A percentile compares a stretch with the other conserved stretches of the same genome.
Conservation (phyloP, 1,140 invertebrate genomes). For the Tetraneura akinire region DNA sequence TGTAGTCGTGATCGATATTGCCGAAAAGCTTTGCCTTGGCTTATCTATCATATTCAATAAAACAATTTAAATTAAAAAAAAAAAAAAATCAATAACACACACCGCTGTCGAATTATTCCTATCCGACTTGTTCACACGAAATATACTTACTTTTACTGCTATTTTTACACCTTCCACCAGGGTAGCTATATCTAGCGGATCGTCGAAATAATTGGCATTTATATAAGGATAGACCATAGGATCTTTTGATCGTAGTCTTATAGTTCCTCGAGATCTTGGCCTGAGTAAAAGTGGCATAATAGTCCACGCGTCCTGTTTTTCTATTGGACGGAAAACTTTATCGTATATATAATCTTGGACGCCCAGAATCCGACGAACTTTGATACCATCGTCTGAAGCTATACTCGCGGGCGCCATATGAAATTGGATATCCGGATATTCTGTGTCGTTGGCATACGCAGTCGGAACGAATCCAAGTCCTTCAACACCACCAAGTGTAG, state of each 20-base stretch:
- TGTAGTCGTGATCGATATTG: slow-evolving; percentile 78
- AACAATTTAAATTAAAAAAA: no score
- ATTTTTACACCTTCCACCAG: slow-evolving; percentile 74
- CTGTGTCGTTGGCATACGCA: slow-evolving; percentile 72
- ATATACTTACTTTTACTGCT: slow-evolving; percentile 57
- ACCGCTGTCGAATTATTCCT: not conserved
- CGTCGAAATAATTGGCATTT: slow-evolving; percentile 84
- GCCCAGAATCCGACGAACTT: slow-evolving; percentile 77
- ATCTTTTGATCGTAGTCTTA: slow-evolving; percentile 73
- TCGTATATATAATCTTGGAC: slow-evolving; percentile 80
- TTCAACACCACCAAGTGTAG: slow-evolving; percentile 80
- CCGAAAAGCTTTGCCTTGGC: slow-evolving; percentile 65
- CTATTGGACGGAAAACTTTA: slow-evolving; percentile 74
- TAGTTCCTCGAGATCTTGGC: slow-evolving; percentile 74
- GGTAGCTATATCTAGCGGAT: slow-evolving; percentile 74
- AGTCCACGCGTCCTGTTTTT: slow-evolving; percentile 77
- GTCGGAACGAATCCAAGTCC: slow-evolving; percentile 84
- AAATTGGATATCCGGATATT: slow-evolving; percentile 82
- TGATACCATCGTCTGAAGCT: slow-evolving; percentile 68
- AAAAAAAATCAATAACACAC: no score
- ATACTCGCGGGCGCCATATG: slow-evolving; percentile 85
- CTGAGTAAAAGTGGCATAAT: slow-evolving; percentile 79
- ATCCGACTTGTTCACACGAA: not conserved
- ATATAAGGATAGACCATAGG: slow-evolving; percentile 84
- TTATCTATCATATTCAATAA: no score